Percentiles rank a stretch among this genome's conserved stretches.
Conservation (phyloP, 1,140 invertebrate genomes). For the Brachystomella parvula region DNA sequence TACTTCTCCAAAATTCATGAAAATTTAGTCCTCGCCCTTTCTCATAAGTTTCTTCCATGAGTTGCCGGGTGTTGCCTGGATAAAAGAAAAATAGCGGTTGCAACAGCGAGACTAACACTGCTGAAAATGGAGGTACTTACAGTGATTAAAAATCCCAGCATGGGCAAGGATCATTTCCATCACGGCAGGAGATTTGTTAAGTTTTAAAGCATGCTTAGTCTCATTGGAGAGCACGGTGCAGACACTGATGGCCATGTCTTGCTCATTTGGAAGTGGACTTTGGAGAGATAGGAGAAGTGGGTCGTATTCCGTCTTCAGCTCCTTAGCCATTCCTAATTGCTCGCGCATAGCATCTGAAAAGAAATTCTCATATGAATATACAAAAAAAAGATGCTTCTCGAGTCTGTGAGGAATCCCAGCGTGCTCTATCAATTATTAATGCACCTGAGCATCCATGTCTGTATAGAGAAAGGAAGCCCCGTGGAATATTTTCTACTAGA, state of each 20-base stretch:
- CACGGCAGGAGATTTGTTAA: conserved; percentile 73
- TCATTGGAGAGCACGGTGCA: conserved; percentile 92
- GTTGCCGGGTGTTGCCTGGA: conserved; percentile 29
- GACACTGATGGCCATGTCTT: conserved; percentile 96
- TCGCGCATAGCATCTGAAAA: conserved; percentile 56
- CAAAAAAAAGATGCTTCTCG: too few relatives aligned
- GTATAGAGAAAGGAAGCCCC: too few relatives aligned
- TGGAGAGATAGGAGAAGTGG: conserved; percentile 79
- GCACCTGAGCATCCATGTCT: too few relatives aligned
- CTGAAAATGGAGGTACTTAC: conserved; percentile 49
- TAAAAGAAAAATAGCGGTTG: conserved; percentile 1
- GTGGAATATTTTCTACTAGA: too few relatives aligned
- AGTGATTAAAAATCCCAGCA: conserved; percentile 80
- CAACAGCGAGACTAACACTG: background rate
- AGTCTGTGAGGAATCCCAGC: too few relatives aligned
- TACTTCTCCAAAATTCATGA: conserved; percentile 42
- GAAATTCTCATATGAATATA: background rate
- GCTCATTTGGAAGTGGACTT: conserved; percentile 93
- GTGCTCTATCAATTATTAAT: too few relatives aligned
- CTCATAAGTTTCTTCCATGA: conserved; percentile 39
- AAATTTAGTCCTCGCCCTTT: conserved; percentile 38
- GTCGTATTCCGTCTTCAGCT: conserved; percentile 74
- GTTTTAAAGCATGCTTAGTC: conserved; percentile 73
- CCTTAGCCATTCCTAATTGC: conserved; percentile 58
- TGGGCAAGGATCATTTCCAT: conserved; percentile 84